Conservation (phyloP, 2,113 vertebrate species). For the Syrmaticus mikado region DNA sequence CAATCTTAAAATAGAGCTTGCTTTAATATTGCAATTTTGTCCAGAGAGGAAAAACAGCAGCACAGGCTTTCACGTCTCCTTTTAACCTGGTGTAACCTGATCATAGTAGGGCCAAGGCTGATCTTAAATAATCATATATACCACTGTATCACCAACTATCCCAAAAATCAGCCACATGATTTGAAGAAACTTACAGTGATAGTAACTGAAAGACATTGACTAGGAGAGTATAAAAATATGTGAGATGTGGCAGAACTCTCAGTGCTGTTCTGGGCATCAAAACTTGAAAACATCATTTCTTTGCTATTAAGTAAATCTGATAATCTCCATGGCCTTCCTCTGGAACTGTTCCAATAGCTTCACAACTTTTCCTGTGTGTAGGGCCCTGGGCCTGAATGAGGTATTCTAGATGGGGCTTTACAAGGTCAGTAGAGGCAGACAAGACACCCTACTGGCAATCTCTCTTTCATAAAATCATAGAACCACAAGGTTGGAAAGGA, state of each 20-base stretch:
- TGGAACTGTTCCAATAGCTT: too few species aligned
- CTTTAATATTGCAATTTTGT: not conserved
- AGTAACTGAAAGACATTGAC: not conserved
- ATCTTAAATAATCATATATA: not conserved
- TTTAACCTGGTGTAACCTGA: not conserved
- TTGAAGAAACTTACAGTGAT: not conserved
- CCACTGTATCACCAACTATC: not conserved
- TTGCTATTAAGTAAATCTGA: not conserved
- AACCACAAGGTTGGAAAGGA: too few species aligned
- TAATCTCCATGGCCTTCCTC: too few species aligned
- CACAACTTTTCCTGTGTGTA: too few species aligned
- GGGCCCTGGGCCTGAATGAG: too few species aligned
- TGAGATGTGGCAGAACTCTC: not conserved
- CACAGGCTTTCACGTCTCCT: not conserved
- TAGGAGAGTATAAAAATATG: not conserved
- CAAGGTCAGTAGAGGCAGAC: too few species aligned
- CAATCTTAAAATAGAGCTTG: not conserved
- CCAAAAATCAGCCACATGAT: not conserved
- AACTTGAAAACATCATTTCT: not conserved
- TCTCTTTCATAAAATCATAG: too few species aligned
- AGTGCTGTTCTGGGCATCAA: not conserved
- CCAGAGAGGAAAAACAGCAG: not conserved
- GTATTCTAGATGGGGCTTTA: too few species aligned
- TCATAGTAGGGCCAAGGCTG: not conserved
- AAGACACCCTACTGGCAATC: too few species aligned